Evolutionary conservation across 2,888 invertebrate species (phyloP).

Genomic region (Drosophila percnosoma): DNA sequence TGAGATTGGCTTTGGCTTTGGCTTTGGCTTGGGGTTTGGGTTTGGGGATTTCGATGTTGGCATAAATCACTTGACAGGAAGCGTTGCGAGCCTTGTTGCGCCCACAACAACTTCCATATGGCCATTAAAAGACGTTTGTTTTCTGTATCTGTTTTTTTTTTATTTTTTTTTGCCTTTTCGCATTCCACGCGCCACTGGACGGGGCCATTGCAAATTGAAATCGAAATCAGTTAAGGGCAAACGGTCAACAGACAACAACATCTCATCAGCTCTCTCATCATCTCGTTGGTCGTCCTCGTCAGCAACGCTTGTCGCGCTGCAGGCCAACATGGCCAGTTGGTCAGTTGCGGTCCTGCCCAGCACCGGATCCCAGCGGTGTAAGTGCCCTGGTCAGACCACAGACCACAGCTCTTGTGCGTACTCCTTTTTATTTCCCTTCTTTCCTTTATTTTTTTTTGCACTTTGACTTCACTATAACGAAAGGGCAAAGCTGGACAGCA

Average conservation of each 20-base stretch:
- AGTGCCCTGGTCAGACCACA: constrained; percentile 73
- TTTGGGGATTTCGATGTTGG: constrained; percentile 55
- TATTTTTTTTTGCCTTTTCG: constrained; percentile 18
- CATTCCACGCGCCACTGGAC: constrained; percentile 42
- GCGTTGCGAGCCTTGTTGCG: constrained; percentile 79
- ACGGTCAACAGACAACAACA: constrained; percentile 25
- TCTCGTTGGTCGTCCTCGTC: constrained; percentile 22
- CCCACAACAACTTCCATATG: constrained; percentile 76
- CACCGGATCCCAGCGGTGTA: constrained; percentile 56
- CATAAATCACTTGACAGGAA: constrained; percentile 80
- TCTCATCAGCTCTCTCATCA: constrained; percentile 53
- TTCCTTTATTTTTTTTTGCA: constrained; percentile 33
- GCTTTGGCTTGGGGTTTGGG: constrained; percentile 13
- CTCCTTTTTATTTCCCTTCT: constrained; percentile 21
- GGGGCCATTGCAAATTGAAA: constrained; percentile 70
- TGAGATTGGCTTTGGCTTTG: constrained; percentile 28
- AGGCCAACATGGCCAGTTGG: constrained; percentile 26
- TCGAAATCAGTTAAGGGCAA: constrained; percentile 74
- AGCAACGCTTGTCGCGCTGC: constrained; percentile 39
- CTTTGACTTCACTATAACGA: constrained; percentile 60
- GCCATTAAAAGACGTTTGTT: constrained; percentile 80
- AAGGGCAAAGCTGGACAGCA: constrained; percentile 62
- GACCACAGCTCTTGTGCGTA: constrained; percentile 59
- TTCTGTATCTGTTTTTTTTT: constrained; percentile 29
- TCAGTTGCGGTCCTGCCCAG: constrained; percentile 12